Evolutionary conservation across 2,113 vertebrate species (phyloP).

Genomic region (Athene cunicularia): DNA sequence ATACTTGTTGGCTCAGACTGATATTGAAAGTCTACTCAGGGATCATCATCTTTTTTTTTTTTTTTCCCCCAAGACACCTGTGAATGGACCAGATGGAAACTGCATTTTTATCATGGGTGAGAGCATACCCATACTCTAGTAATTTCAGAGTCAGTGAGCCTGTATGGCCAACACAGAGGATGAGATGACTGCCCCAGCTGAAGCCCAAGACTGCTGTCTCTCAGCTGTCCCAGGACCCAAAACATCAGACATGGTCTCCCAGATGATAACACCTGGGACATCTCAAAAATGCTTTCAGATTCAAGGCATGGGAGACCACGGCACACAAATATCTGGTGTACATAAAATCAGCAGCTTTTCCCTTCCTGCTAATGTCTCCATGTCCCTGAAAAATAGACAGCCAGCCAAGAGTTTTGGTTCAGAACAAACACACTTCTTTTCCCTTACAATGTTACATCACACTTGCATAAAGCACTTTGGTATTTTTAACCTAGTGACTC

Average conservation of each 20-base stretch:
- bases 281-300: not conserved
- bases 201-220: not conserved
- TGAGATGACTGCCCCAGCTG: not conserved
- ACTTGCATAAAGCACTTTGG: not conserved
- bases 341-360: not conserved
- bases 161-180: not conserved
- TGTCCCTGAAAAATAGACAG: not conserved
- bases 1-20: not conserved
- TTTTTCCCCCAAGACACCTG: rapidly evolving
- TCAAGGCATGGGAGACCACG: not conserved
- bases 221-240: not conserved
- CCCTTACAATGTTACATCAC: not conserved
- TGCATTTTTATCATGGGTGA: not conserved
- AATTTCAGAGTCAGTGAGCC: not conserved
- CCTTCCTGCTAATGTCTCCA: not conserved
- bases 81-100: not conserved
- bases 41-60: not conserved
- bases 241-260: not conserved
- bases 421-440: not conserved
- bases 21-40: not conserved
- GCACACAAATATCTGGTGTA: not conserved
- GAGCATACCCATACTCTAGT: not conserved
- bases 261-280: not conserved
- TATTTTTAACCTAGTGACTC: conserved; percentile 53
- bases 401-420: not conserved